Evolutionary conservation across 2,888 invertebrate genomes (phyloP).

Genomic region (Galerucella calmariensis): DNA sequence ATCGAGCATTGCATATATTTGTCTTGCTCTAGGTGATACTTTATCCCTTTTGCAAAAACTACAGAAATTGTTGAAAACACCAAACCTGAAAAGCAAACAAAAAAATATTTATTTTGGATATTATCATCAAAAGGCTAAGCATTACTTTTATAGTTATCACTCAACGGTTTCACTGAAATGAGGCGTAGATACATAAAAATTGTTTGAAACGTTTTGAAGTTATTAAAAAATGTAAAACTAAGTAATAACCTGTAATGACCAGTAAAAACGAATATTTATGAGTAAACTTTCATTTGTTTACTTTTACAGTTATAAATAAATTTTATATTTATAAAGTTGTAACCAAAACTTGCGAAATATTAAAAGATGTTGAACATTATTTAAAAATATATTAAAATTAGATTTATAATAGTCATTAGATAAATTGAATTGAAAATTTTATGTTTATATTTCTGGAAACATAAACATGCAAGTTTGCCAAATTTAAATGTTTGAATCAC

Average conservation of each 20-base stretch:
- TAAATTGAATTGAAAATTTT: background rate
- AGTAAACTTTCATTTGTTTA: conserved; percentile 9
- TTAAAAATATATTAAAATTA: background rate
- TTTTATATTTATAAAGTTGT: background rate
- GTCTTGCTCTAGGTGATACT: conserved; percentile 81
- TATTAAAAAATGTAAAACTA: background rate
- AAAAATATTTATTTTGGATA: background rate
- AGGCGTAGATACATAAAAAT: background rate
- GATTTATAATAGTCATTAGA: background rate
- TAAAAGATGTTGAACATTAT: conserved; percentile 1
- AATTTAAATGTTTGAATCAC: no score
- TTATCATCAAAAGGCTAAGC: background rate
- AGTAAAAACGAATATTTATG: background rate
- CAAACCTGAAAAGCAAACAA: conserved; percentile 70
- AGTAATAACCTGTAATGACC: background rate
- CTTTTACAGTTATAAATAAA: conserved; percentile 9
- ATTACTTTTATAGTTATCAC: background rate
- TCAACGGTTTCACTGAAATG: background rate
- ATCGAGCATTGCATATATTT: conserved; percentile 89
- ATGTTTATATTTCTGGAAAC: no score
- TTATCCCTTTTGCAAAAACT: conserved; percentile 78
- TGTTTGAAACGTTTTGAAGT: background rate
- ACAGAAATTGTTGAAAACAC: conserved; percentile 77
- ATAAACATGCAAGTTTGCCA: no score
- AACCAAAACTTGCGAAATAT: conserved; percentile 1